phyloP scores from a whole-genome alignment of 2,113 vertebrate species.

The Malurus elegans region DNA sequence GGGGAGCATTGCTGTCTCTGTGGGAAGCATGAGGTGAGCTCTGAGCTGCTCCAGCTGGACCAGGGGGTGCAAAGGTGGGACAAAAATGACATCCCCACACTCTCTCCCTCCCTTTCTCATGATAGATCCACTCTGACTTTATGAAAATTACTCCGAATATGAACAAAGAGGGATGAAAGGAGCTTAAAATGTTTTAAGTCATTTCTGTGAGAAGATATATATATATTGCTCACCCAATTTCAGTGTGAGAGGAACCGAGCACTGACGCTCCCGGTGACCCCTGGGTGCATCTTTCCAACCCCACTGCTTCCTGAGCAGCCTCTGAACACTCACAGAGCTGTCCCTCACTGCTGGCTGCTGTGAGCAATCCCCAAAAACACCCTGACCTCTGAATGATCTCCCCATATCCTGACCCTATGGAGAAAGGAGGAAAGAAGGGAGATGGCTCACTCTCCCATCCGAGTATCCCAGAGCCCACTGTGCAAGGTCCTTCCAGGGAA shows the following conservation, averaged over 20 bases:
- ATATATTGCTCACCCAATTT: neutral
- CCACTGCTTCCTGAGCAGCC: neutral
- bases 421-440: neutral
- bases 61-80: neutral
- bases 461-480: neutral
- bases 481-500: accelerated
- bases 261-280: neutral
- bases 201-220: neutral
- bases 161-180: neutral
- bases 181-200: neutral
- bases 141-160: neutral
- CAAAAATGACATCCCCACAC: neutral
- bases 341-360: neutral
- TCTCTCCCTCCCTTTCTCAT: neutral
- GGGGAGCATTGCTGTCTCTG: neutral
- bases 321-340: neutral
- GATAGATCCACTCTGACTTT: neutral
- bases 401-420: neutral
- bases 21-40: neutral
- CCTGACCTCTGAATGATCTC: neutral
- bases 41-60: neutral
- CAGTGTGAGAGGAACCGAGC: neutral
- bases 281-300: neutral
- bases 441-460: accelerated
- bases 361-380: neutral